phyloP scores from a whole-genome alignment of 2,797 vertebrate species.

The Phrynocephalus vlangalii region DNA sequence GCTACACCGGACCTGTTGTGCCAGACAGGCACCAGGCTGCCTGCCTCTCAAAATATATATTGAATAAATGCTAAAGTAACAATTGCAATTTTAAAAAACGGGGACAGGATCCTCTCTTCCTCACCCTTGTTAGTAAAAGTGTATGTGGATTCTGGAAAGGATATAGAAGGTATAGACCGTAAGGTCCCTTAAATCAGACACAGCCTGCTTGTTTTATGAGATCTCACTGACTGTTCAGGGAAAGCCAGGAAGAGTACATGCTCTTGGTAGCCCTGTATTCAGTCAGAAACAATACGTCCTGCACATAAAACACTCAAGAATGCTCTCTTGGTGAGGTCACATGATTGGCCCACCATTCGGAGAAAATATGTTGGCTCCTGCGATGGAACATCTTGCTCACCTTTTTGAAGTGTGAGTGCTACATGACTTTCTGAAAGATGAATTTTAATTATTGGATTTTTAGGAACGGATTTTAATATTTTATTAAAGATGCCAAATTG shows the following conservation, averaged over 20 bases:
- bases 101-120: not conserved
- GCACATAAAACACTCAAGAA: slow-evolving; percentile 34
- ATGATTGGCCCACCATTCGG: slow-evolving; percentile 46
- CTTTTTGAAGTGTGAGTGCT: slow-evolving; percentile 15
- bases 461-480: slow-evolving; percentile 4
- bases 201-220: slow-evolving; percentile 1
- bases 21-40: not conserved
- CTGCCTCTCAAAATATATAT: not conserved
- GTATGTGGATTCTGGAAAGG: not conserved
- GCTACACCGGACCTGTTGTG: slow-evolving; percentile 36
- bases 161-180: not conserved
- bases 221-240: slow-evolving; percentile 41
- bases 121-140: not conserved
- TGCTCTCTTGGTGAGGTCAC: slow-evolving; percentile 33
- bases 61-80: slow-evolving; percentile 10
- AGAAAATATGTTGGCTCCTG: slow-evolving; percentile 42
- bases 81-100: slow-evolving; percentile 22
- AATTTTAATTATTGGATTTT: not conserved
- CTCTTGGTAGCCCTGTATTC: slow-evolving; percentile 5
- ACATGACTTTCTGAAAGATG: slow-evolving; percentile 1
- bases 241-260: slow-evolving; percentile 11
- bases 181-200: slow-evolving; percentile 39
- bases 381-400: not conserved
- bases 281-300: slow-evolving; percentile 26
- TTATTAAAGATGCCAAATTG: not conserved